Base-by-base conservation (phyloP, 2,797 vertebrate genomes). In the Salmo trutta region DNA sequence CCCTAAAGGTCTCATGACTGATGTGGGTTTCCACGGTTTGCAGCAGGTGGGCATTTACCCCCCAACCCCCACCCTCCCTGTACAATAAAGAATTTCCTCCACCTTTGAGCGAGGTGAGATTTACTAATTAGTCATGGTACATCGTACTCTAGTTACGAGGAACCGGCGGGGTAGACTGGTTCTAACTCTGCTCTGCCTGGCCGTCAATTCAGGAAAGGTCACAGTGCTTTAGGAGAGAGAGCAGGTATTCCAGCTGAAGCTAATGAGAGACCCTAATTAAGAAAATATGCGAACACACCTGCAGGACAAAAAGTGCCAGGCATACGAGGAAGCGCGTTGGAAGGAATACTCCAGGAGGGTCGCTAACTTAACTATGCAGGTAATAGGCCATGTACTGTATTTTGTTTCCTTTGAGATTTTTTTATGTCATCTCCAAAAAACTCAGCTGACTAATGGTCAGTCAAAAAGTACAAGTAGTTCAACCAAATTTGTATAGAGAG, bases 71-170 rank as follows among this genome's bases (percentile, higher is more conserved):
- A 65, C 54, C 73, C 79, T 83, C 68, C 41, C 77, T 82, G 83
- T 85, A 82, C 88, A 89, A 86, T 82, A 90, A 89, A 89, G 88
- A 7, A 76, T 89, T 87, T 84, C 88, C 62, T 79, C 68, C 81
- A 90, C 87, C 87, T 89, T 77, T 75, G 85, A 91, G 88, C 89
- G 79, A 83, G 87, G 87, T 83, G 82, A 90, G 82, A 92, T 90
- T 91, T 90, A 87, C 91, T 91, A 92, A 92, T 93, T 93, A 93
- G 92, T 91, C 90, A 89, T 84, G 92, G 91, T 74, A 84, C 80
- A 84, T 85, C 89, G 86, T 92, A 77, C 77, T 77, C 78, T 79
- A 6, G 79, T 85, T 83, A 77, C 85, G 85, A 89, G 85, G 88
- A 85, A 87, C 85, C 81, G 56, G 56, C 82, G 7, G 81, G 81